Base-by-base conservation (phyloP, 2,113 vertebrate genomes). In the Charadrius vociferus region DNA sequence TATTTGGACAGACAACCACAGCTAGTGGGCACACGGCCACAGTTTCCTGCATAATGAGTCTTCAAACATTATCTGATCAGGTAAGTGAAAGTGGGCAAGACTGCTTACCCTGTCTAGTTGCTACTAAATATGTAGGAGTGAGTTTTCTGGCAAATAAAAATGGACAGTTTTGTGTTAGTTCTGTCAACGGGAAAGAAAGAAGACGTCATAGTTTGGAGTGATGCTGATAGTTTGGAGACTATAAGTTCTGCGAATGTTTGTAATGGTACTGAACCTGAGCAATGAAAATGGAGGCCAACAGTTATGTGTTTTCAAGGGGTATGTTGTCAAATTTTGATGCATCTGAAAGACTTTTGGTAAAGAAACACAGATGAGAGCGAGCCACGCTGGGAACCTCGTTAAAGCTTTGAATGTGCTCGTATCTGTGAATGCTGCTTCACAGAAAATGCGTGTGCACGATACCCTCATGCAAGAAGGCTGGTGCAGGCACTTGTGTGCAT, bases 381-480 rank as follows among this genome's bases (percentile, higher is more conserved):
- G 72, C 27, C 67, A 29, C 20, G 22, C 39, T 43, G 39, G 43
- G 24, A 90, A 30, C 14, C 27, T 82, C 47, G 10, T 32, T 23
- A 34, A 63, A 56, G 36, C 79, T 78, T 24, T 24, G 45, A 56
- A 45, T 1, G 3, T 12, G 43, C 52, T 45, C 11, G 20, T 43
- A 34, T 26, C 63, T 10, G 16, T 22, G 58, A 72, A 19, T 6
- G 7, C 14, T 0, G 2, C 23, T 45, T 34, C 36, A 39, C 2
- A 6, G 63, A 65, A 70, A 65, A 56, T 9, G 15, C 0, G 3
- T 0, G 0, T 0, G 0, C 4, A 1, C 0, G 0, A 30, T 55
- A 55, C 24, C 26, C 32, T 75, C 12, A 0, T 12, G 59, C 32
- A 56, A 16, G 58, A 77, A 47, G 30, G 53, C n/a, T 74, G 68